These are phyloP conservation scores for Bradynema listronoti DNA, from an alignment of 1,140 invertebrate species.

Conservation along the genomic window DNA sequence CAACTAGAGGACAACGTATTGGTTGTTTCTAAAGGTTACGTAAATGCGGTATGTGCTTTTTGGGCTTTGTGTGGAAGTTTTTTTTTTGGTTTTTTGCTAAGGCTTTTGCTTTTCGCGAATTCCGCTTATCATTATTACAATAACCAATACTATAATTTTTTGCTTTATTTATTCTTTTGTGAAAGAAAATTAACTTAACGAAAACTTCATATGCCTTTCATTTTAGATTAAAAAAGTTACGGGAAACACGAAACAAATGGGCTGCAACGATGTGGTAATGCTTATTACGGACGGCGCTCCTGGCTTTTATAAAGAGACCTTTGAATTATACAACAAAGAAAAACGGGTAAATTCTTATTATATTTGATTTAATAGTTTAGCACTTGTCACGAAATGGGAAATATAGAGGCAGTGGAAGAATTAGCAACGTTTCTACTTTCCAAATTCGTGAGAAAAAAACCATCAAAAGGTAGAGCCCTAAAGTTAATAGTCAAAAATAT, in stretches of 20 bases:
- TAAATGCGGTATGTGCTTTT: no score
- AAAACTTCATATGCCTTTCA: neutral
- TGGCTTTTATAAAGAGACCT: slow-evolving; percentile 82
- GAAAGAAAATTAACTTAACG: no score
- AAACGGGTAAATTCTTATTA: no score
- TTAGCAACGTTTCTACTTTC: no score
- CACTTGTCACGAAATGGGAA: no score
- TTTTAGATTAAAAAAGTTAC: slow-evolving; percentile 50
- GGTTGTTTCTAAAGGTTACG: slow-evolving; percentile 37
- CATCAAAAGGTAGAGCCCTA: no score
- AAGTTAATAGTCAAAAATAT: no score
- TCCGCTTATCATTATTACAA: neutral
- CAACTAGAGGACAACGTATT: slow-evolving; percentile 48
- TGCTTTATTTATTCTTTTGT: slow-evolving; percentile 4
- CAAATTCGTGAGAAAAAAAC: no score
- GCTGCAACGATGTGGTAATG: slow-evolving; percentile 96
- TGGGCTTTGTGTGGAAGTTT: no score
- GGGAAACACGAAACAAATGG: slow-evolving; percentile 39
- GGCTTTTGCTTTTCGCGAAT: no score
- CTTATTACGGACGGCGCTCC: slow-evolving; percentile 93
- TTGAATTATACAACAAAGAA: slow-evolving; percentile 76
- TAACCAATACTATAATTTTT: slow-evolving; percentile 2
- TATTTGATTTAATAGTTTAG: no score
- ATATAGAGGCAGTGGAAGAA: no score
- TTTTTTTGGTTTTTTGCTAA: slow-evolving; percentile 6